These are phyloP conservation scores for Brachionus rubens DNA, from an alignment of 1,140 invertebrate species.

Conservation along the genomic window DNA sequence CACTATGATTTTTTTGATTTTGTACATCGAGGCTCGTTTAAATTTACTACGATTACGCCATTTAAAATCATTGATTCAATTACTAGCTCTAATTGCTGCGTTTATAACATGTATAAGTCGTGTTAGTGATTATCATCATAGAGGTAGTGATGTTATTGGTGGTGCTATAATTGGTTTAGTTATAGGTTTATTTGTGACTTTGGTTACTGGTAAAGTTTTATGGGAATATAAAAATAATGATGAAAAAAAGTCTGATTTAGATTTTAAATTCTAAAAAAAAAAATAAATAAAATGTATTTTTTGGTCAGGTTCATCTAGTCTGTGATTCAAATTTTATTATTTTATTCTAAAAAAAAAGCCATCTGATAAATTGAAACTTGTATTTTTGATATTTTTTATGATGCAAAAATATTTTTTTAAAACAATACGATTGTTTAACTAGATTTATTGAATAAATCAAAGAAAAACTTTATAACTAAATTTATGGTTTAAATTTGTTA, in stretches of 20 bases:
- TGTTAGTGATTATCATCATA: slow-evolving; percentile 87
- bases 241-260: slow-evolving; percentile 19
- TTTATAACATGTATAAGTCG: slow-evolving; percentile 64
- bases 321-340: no score
- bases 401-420: no score
- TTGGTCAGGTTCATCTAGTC: no score
- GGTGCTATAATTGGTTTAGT: slow-evolving; percentile 63
- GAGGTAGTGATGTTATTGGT: slow-evolving; percentile 75
- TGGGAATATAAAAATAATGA: slow-evolving; percentile 11
- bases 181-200: neutral
- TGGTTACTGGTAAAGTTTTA: slow-evolving; percentile 22
- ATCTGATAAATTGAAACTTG: no score
- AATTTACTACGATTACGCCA: neutral
- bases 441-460: no score
- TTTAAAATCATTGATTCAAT: slow-evolving; percentile 20
- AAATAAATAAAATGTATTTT: neutral
- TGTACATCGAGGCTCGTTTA: slow-evolving; percentile 48
- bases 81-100: slow-evolving; percentile 7
- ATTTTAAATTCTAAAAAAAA: neutral
- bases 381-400: no score
- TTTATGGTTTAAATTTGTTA: no score
- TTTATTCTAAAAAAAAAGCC: no score
- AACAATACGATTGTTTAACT: no score
- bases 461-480: no score
- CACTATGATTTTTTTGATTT: slow-evolving; percentile 60